Base-by-base conservation (phyloP, 1,140 invertebrate genomes). In the Araneus ventricosus region DNA sequence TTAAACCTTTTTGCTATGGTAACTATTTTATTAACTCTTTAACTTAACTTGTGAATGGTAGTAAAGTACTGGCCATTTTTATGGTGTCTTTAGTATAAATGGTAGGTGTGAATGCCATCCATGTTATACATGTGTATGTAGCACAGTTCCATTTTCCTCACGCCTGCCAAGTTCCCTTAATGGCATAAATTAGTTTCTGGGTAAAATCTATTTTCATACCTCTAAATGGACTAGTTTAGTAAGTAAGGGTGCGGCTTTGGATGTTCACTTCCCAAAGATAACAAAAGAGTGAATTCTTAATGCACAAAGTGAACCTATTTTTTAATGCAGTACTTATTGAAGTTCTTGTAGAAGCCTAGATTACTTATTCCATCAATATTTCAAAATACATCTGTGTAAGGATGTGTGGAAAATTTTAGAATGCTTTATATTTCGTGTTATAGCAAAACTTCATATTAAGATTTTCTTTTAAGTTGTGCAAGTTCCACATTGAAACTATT, bases 201-300 rank as follows among this genome's bases (percentile, higher is more conserved):
- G 82, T 87, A 92, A 92, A 92, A 84, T 93, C 92, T 93, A 93
- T 93, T 93, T 93, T 93, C 92, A 84, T 93, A 93, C 79, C 92
- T 89, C 92, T 89, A 82, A 88, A 89, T 93, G 86, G 87, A 82
- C 84, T 93, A 88, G 92, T 93, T 82, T 88, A 89, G 92, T 84
- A 88, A 24, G 59, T 89, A 84, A 88, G 24, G 75, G 85, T 84
- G 75, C 75, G 52, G 92, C 92, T 93, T 93, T 93, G 59, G 61
- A 89, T 93, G 92, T 93, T 93, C 91, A 92, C 91, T 88, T 89
- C 92, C 92, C 91, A 87, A 87, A 86, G 63, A 37, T 75, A 52
- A 79, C 52, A 67, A 67, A 67, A 8, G 52, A 92, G 91, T 59
- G 85, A 92, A 87, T 87, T 57, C 63, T 87, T 75, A 79, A 87